These are phyloP conservation scores for Trichogramma evanescens DNA, from an alignment of 2,888 invertebrate genomes.

Conservation along the genomic window DNA sequence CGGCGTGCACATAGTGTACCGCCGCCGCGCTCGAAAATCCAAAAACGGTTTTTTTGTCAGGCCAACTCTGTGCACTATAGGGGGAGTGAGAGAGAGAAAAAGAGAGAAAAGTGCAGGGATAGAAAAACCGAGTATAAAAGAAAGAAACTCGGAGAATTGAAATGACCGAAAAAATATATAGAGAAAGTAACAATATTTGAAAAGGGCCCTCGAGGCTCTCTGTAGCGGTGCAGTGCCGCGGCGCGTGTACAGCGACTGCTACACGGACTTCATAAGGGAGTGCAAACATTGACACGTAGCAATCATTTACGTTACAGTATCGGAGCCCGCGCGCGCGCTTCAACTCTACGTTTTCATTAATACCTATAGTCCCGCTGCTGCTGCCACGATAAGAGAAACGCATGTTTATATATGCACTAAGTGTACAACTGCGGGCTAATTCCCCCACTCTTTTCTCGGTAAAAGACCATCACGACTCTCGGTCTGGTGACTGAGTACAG, in stretches of 20 bases:
- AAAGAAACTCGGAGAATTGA: too few species aligned
- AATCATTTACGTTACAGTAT: conserved; percentile 27
- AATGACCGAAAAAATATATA: conserved; percentile 2
- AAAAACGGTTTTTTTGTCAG: too few species aligned
- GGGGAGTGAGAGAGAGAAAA: too few species aligned
- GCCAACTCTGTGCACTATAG: too few species aligned
- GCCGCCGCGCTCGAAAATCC: too few species aligned
- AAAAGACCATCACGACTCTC: conserved; percentile 4
- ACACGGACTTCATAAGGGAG: conserved; percentile 27
- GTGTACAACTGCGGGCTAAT: conserved; percentile 11
- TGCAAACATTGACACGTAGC: conserved; percentile 32
- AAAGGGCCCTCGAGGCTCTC: conserved; percentile 3
- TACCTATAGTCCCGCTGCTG: conserved; percentile 25
- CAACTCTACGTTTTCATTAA: too few species aligned
- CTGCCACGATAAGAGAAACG: conserved; percentile 17
- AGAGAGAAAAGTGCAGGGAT: too few species aligned
- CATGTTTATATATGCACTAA: conserved; percentile 23
- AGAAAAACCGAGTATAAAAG: too few species aligned
- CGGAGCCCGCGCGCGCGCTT: background rate
- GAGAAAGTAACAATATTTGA: conserved; percentile 17
- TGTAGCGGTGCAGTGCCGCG: background rate
- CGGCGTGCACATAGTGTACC: too few species aligned
- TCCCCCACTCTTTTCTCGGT: conserved; percentile 1
- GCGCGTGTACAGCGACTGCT: conserved; percentile 1
- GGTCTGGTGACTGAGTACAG: too few species aligned